These are phyloP conservation scores for Leuciscus waleckii DNA, from an alignment of 2,797 vertebrate genomes.

Conservation along the genomic window DNA sequence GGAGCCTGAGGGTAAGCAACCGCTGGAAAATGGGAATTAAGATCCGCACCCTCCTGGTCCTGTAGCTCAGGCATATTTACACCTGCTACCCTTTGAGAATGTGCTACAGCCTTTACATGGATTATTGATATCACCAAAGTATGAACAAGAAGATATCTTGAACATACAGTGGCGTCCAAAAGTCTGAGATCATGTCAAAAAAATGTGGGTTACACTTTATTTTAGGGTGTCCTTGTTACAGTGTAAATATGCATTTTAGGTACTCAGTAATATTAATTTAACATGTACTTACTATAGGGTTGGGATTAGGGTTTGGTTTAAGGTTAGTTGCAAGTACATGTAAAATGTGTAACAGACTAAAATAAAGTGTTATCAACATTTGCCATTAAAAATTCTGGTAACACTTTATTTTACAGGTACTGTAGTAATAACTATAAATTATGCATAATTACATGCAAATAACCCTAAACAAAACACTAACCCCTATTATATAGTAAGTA, in stretches of 20 bases:
- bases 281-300: background rate
- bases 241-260: background rate
- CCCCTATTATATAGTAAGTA: background rate
- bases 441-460: background rate
- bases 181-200: background rate
- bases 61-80: background rate
- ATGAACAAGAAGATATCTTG: background rate
- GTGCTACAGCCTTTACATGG: constrained; percentile 10
- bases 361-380: too few relatives aligned
- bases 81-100: background rate
- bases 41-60: background rate
- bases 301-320: background rate
- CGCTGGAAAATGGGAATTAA: constrained; percentile 84
- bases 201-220: background rate
- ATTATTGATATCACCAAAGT: background rate
- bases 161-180: background rate
- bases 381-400: too few relatives aligned
- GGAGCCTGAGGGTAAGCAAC: constrained; percentile 76
- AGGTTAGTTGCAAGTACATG: background rate
- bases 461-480: background rate
- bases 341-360: background rate
- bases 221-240: background rate
- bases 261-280: background rate
- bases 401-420: background rate
- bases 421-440: background rate